A percentile compares a stretch with the other conserved stretches of the same genome.
phyloP scores from a whole-genome alignment of 1,140 invertebrate genomes.

The Drosophila erecta region DNA sequence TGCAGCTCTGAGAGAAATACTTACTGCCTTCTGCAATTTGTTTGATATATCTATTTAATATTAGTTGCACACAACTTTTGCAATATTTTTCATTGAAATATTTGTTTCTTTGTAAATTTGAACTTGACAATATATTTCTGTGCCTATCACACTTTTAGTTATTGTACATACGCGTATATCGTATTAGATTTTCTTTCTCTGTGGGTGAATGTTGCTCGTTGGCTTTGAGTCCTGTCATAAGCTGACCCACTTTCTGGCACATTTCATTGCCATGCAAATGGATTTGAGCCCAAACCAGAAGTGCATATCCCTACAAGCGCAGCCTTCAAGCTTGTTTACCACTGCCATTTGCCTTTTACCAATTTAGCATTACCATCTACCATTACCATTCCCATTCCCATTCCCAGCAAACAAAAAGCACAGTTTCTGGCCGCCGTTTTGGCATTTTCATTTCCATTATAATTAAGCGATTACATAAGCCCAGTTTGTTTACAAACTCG shows the following conservation, averaged over 20 bases:
- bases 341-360: not conserved
- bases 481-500: slow-evolving; percentile 74
- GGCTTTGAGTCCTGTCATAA: slow-evolving; percentile 48
- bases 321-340: slow-evolving; percentile 32
- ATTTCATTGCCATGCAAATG: slow-evolving; percentile 50
- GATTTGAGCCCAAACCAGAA: slow-evolving; percentile 25
- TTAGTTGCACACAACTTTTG: too few relatives aligned
- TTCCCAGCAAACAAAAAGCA: slow-evolving; percentile 11
- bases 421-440: slow-evolving; percentile 43
- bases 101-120: too few relatives aligned
- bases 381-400: slow-evolving; percentile 8
- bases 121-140: too few relatives aligned
- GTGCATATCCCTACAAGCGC: slow-evolving; percentile 23
- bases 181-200: slow-evolving; percentile 2
- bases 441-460: slow-evolving; percentile 79
- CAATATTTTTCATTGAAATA: too few relatives aligned
- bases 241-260: slow-evolving; percentile 38
- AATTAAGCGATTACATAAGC: slow-evolving; percentile 77
- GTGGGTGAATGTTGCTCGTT: slow-evolving; percentile 12
- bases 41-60: too few relatives aligned
- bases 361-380: slow-evolving; percentile 11
- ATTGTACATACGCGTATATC: not conserved
- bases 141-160: not conserved
- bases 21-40: too few relatives aligned
- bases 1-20: not conserved